Percentiles rank a stretch among this genome's conserved stretches.
phyloP scores from a whole-genome alignment of 2,113 vertebrate genomes.

The Phaethon lepturus region DNA sequence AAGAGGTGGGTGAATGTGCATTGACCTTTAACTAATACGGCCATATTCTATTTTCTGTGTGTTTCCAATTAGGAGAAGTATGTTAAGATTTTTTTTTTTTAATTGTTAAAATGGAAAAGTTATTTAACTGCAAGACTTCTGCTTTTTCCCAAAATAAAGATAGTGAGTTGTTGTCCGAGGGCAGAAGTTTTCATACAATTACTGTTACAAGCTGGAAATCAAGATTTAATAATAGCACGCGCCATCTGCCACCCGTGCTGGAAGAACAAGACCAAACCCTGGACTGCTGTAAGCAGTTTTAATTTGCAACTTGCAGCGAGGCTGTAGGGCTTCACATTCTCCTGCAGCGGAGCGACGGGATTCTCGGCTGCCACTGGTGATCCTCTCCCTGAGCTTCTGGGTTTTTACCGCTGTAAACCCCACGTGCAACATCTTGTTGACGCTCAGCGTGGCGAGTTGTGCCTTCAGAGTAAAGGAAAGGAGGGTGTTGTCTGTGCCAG shows the following conservation, averaged over 20 bases:
- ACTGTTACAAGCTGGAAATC: conserved; percentile 15
- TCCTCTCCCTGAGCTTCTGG: background rate
- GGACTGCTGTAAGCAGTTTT: background rate
- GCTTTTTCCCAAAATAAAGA: background rate
- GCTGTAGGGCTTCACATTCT: background rate
- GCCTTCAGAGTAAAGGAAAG: background rate
- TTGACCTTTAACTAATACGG: conserved; percentile 37
- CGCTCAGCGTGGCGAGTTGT: background rate
- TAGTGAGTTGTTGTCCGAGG: background rate
- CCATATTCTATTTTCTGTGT: conserved; percentile 42
- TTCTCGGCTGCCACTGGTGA: background rate
- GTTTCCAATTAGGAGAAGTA: conserved; percentile 53
- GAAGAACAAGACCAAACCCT: background rate
- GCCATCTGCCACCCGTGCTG: conserved; percentile 2
- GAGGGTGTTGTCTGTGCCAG: background rate
- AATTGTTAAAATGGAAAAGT: background rate
- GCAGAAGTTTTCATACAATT: background rate
- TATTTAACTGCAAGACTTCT: background rate
- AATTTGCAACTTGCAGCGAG: background rate
- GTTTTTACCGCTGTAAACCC: background rate
- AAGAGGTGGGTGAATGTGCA: conserved; percentile 36
- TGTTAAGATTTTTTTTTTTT: background rate
- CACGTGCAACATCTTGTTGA: background rate
- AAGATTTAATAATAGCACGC: background rate
- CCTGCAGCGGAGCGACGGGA: background rate